Base-by-base conservation (phyloP, 92 coral and sea anemone genomes). In the Palythoa heliodiscus region DNA sequence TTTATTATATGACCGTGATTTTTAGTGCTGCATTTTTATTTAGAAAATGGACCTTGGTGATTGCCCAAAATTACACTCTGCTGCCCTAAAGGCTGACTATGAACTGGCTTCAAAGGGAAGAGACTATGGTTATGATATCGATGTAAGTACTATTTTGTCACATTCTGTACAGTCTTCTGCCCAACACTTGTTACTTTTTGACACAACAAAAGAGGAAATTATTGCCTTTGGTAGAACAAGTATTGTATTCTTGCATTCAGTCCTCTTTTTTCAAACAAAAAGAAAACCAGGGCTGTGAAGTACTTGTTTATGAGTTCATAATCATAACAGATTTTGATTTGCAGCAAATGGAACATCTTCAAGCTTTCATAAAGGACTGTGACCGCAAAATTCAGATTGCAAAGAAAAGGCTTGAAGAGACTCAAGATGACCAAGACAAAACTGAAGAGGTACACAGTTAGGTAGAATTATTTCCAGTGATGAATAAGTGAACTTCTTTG, bases 41-140 rank as follows among this genome's bases (percentile, higher is more conserved):
- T 88, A 96, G 98, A 96, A 96, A 95, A 96, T 94, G 98, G 99
- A 96, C 88, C 92, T 96, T 77, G 99, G 99, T 5, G 95, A 93
- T 13, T 96, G 99, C 68, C 90, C 86, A 40, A 96, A 96, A 93
- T 52, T 91, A 80, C 99, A 96, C 66, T 86, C 90, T 37, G 94
- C 99, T 50, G 99, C 99, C 6, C 79, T 96, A 61, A 96, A 94
- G 80, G 99, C 99, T 35, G 99, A 96, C 86, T 96, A 82, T 86
- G 93, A 95, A 61, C 86, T 87, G 37, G 99, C 99, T 16, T 80
- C 98, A 11, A 91, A 91, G 90, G 89, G 84, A 71, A 91, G 98
- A 43, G 95, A 94, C 77, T 96, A 91, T 92, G 99, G 99, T 9
- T 96, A 92, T 76, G 95, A 96, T 70, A 66, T 94, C 29, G 98